phyloP scores from a whole-genome alignment of 2,888 invertebrate species.

The Villa cingulata region DNA sequence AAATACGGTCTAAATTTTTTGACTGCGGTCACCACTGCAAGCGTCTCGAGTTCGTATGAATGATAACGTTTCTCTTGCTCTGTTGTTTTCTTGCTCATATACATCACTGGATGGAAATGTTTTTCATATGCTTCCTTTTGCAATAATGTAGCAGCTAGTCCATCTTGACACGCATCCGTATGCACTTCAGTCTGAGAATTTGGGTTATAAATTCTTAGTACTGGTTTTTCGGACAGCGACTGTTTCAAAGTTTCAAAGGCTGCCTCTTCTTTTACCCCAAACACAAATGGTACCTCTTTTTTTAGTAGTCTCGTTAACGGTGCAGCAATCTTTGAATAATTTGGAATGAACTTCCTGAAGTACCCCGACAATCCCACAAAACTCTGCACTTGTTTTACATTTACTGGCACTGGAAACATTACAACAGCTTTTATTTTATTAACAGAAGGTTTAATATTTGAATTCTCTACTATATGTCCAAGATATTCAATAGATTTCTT shows the following conservation, averaged over 20 bases:
- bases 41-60: not conserved
- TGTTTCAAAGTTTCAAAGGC: not conserved
- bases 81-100: not conserved
- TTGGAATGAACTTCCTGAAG: slow-evolving; percentile 10
- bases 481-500: slow-evolving; percentile 13
- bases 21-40: not conserved
- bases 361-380: slow-evolving; percentile 14
- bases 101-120: not conserved
- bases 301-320: not conserved
- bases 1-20: not conserved
- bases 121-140: not conserved
- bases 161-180: not conserved
- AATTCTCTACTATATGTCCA: slow-evolving; percentile 15
- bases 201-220: not conserved
- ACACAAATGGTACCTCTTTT: not conserved
- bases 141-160: not conserved
- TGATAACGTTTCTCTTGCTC: not conserved
- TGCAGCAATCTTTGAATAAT: not conserved
- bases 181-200: not conserved
- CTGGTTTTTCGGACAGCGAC: not conserved
- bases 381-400: slow-evolving; percentile 13
- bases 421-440: not conserved
- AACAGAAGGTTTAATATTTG: slow-evolving; percentile 12
- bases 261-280: not conserved
- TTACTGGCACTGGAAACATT: slow-evolving; percentile 16